Base-by-base conservation (phyloP, 2,113 vertebrate species). In the Dasyurus viverrinus region DNA sequence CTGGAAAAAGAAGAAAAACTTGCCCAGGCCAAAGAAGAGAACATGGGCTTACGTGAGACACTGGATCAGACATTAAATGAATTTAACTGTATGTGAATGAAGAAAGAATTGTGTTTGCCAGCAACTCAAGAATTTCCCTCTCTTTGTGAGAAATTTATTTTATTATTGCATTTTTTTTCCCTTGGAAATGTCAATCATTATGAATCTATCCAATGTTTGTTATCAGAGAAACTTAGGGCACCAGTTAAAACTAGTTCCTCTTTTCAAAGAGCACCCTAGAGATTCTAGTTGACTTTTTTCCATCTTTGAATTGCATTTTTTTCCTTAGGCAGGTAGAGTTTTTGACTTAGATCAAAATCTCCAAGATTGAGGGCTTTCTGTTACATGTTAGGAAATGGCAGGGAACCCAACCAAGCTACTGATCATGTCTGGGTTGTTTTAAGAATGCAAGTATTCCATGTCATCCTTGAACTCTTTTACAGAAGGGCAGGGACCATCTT, bases 1-100 rank as follows among this genome's bases (percentile, higher is more conserved):
- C 99, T 99, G 99, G 99, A 99, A 98, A 99, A 99, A 98, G 99
- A 99, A 99, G 99, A 99, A 97, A 98, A 97, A 97, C 98, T 99
- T 42, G 98, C 99, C 26, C 96, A 98, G 23, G 99, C 99, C 0
- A 99, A 99, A 98, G 99, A 99, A 92, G 99, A 99, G 98, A 99
- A 99, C 94, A 3, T 99, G 98, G 99, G 98, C 92, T 98, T 99
- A 98, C 98, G 99, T 42, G 99, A 99, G 98, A 99, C 99, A 96
- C 98, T 99, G 99, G 99, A 99, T 95, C 99, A 99, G 98, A 99
- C 99, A 1, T 98, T 99, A 98, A 99, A 99, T 0, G 99, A 99
- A 97, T 99, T 99, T 92, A 99, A 98, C 98, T 99, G 98, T 99
- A 99, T 99, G 99, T 99, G 99, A 99, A 96, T 47, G 26, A n/a